Evolutionary conservation across 2,113 vertebrate species (phyloP).

Genomic region (Myotis yumanensis): DNA sequence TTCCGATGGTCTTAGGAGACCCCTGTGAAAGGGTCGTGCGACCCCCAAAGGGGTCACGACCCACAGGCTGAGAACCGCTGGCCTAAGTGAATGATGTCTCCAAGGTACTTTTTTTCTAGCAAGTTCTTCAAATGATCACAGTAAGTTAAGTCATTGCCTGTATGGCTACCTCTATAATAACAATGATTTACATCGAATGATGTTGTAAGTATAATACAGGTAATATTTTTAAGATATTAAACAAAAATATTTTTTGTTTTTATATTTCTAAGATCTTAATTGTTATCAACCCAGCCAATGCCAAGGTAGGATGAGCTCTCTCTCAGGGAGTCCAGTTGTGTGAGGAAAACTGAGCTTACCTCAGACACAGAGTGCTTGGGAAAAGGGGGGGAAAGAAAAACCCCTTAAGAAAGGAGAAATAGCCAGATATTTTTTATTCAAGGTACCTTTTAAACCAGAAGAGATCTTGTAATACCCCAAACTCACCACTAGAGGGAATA

Average conservation of each 20-base stretch:
- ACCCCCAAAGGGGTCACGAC: no score
- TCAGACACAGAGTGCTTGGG: not conserved
- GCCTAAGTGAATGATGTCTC: not conserved
- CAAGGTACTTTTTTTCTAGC: conserved; percentile 23
- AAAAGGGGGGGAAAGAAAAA: not conserved
- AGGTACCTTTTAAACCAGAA: not conserved
- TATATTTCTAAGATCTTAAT: not conserved
- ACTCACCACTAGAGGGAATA: not conserved
- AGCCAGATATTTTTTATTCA: not conserved
- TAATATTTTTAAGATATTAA: not conserved
- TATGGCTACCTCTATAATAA: not conserved
- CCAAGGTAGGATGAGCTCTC: not conserved
- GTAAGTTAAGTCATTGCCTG: not conserved
- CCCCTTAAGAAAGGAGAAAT: not conserved
- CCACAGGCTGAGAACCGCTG: no score
- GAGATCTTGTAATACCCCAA: not conserved
- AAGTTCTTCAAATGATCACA: not conserved
- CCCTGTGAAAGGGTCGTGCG: no score
- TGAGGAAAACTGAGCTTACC: not conserved
- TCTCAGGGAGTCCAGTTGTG: not conserved
- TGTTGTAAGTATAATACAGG: not conserved
- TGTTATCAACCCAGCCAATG: not conserved
- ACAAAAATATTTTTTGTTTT: not conserved
- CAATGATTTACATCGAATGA: not conserved
- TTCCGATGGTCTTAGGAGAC: no score